Conservation (phyloP, 64 coral and sea anemone species). For the Montipora foliosa region DNA sequence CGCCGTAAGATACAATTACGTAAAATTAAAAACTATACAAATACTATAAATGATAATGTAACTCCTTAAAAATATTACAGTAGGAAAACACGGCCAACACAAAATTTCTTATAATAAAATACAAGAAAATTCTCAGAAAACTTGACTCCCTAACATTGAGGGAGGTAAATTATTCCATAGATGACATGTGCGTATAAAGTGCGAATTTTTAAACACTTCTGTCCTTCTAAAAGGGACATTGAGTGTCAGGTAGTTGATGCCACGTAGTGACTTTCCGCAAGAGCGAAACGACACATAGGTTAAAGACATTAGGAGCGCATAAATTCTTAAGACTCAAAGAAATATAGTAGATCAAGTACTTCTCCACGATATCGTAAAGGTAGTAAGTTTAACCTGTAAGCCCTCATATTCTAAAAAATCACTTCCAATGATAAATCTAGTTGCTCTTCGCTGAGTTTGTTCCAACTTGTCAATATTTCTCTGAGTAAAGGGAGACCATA, state of each 20-base stretch:
- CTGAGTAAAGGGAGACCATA: background rate
- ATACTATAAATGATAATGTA: no score
- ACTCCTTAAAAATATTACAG: no score
- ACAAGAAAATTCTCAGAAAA: background rate
- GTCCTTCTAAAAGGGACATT: background rate
- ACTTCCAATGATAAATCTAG: background rate
- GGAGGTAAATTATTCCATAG: background rate
- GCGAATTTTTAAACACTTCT: background rate
- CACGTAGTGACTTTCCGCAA: background rate
- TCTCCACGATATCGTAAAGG: background rate
- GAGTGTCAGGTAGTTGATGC: background rate
- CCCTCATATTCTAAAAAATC: background rate
- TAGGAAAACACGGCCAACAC: no score
- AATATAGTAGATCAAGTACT: background rate
- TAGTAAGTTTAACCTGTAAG: background rate
- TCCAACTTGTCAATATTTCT: background rate
- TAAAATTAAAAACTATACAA: no score
- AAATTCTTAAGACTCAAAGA: background rate
- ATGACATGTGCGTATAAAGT: background rate
- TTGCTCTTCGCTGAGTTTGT: background rate
- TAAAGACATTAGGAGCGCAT: background rate
- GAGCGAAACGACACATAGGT: background rate
- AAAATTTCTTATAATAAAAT: no score
- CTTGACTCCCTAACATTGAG: background rate
- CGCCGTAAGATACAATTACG: no score